Percentiles rank a stretch among this genome's conserved stretches.
Conservation (phyloP, 2,797 vertebrate species). For the Xenopus petersii region DNA sequence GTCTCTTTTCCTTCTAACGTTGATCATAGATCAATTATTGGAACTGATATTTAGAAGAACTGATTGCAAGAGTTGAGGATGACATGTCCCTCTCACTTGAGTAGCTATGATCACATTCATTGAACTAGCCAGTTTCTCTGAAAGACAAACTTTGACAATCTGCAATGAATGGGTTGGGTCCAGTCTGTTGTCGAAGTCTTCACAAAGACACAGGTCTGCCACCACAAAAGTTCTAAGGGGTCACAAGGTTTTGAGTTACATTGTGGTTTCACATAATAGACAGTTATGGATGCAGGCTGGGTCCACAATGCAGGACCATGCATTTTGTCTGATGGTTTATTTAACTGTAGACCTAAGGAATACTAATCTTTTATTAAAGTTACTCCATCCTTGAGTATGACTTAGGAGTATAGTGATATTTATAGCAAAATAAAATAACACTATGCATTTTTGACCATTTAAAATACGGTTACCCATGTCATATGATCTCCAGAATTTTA, state of each 20-base stretch:
- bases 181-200: background rate
- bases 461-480: background rate
- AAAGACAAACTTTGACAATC: no score
- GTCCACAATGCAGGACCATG: background rate
- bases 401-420: slow-evolving; percentile 31
- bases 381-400: slow-evolving; percentile 17
- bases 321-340: background rate
- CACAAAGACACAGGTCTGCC: background rate
- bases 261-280: background rate
- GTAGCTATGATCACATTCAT: no score
- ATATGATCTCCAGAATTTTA: background rate
- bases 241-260: background rate
- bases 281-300: background rate
- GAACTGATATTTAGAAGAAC: no score
- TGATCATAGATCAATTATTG: no score
- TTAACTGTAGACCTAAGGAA: background rate
- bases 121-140: no score
- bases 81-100: no score
- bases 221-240: background rate
- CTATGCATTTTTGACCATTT: slow-evolving; percentile 20
- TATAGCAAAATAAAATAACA: slow-evolving; percentile 19
- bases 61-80: no score
- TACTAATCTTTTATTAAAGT: slow-evolving; percentile 21
- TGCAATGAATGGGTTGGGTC: no score
- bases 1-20: no score